Percentiles rank a stretch among this genome's conserved stretches.
Conservation (phyloP, 2,113 vertebrate genomes). For the Apus apus region DNA sequence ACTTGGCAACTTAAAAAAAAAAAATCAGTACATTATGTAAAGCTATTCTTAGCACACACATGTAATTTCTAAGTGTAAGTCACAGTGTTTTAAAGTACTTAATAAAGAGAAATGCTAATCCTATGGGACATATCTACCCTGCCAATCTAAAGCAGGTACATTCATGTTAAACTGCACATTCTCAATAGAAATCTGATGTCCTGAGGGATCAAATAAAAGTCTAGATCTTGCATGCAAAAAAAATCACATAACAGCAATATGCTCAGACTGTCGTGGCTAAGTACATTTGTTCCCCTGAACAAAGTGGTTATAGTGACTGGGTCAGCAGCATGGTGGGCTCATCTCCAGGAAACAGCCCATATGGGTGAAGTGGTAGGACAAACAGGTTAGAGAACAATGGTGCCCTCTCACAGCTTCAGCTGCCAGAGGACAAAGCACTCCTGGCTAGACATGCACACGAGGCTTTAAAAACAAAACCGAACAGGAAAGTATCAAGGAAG, state of each 20-base stretch:
- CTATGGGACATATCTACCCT: background rate
- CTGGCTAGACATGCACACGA: rapidly evolving
- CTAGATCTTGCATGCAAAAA: background rate
- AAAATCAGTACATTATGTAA: background rate
- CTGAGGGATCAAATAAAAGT: background rate
- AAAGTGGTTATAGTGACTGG: background rate
- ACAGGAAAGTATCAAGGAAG: background rate
- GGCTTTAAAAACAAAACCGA: background rate
- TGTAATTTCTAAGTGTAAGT: background rate
- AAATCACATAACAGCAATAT: background rate
- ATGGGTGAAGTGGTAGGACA: rapidly evolving
- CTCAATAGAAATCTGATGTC: background rate
- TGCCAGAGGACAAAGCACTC: background rate
- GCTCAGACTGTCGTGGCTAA: rapidly evolving
- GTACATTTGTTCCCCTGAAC: background rate
- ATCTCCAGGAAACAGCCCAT: background rate
- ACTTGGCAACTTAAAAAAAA: background rate
- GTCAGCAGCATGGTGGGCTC: background rate
- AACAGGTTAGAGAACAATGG: background rate
- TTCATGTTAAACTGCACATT: background rate
- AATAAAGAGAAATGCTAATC: background rate
- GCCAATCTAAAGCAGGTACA: background rate
- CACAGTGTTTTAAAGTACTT: background rate
- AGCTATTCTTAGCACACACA: background rate
- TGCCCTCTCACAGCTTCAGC: background rate